Conservation (phyloP, 2,113 vertebrate species). For the Ophiodon elongatus region DNA sequence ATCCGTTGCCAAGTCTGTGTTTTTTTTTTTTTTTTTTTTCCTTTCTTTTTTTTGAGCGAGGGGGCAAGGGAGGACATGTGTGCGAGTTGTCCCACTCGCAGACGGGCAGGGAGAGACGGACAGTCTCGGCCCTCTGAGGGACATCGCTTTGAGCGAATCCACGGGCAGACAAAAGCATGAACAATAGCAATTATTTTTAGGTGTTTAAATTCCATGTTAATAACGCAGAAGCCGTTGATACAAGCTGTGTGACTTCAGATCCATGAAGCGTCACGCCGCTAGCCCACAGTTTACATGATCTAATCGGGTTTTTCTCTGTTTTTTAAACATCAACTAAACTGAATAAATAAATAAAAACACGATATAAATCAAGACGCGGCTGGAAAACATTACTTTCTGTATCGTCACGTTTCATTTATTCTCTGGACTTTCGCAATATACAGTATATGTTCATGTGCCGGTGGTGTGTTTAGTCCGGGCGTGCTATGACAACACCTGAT, state of each 20-base stretch:
- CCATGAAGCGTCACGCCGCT: conserved; percentile 2
- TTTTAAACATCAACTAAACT: conserved; percentile 21
- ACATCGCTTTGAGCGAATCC: background rate
- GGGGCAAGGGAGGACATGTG: conserved; percentile 8
- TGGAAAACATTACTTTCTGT: background rate
- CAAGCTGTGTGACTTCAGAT: conserved; percentile 5
- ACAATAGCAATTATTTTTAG: conserved; percentile 6
- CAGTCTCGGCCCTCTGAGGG: background rate
- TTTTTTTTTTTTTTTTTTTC: background rate
- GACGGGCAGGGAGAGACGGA: conserved; percentile 7
- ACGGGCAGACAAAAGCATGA: background rate
- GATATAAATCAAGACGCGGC: background rate
- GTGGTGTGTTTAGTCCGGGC: background rate
- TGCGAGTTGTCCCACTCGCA: background rate
- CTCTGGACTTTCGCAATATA: background rate
- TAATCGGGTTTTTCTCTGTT: background rate
- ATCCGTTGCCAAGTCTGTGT: conserved; percentile 17
- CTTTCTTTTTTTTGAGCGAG: conserved; percentile 19
- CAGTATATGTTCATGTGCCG: background rate
- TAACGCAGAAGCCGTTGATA: background rate
- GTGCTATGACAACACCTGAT: conserved; percentile 2
- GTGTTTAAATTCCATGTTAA: conserved; percentile 10
- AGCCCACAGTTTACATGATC: conserved; percentile 4
- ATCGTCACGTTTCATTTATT: background rate
- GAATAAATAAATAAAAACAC: conserved; percentile 13